Percentiles rank a stretch among this genome's conserved stretches.
Evolutionary conservation across 2,888 invertebrate genomes (phyloP).

Genomic region (Linnaemya vulpina): DNA sequence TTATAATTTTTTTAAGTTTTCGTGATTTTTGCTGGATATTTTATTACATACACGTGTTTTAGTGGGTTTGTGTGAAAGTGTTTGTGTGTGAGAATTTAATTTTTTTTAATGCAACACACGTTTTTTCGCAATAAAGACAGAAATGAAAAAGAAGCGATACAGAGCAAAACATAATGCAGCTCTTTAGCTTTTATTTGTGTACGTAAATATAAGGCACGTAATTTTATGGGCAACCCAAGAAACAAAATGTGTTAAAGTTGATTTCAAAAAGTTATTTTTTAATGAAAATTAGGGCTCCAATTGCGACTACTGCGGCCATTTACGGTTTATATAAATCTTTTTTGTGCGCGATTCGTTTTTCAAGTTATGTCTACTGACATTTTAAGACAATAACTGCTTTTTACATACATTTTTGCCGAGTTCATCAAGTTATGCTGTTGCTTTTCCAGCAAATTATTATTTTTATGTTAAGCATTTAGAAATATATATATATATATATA

Average conservation of each 20-base stretch:
- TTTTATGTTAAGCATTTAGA: too few species aligned
- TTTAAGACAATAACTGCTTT: too few species aligned
- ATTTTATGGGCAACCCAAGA: neutral
- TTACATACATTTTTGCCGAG: too few species aligned
- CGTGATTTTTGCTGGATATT: constrained; percentile 15
- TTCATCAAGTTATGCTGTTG: too few species aligned
- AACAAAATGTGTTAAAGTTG: neutral
- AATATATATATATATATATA: too few species aligned
- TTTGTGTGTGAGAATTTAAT: neutral
- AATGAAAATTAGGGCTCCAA: neutral
- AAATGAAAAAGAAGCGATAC: neutral
- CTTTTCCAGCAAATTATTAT: too few species aligned
- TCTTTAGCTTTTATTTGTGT: constrained; percentile 1
- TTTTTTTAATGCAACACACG: constrained; percentile 50
- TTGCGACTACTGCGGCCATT: too few species aligned
- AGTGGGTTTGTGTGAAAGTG: neutral
- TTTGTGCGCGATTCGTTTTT: too few species aligned
- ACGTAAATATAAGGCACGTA: neutral
- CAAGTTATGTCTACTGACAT: too few species aligned
- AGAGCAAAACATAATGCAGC: constrained; percentile 25
- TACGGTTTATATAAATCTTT: too few species aligned
- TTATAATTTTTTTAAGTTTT: neutral
- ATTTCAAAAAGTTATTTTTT: neutral
- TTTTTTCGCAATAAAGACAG: constrained; percentile 34
- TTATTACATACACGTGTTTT: neutral